Evolutionary conservation across 2,113 vertebrate genomes (phyloP), one percentile per base, ranked within the genome.

Genomic region (Onychorhynchus coronatus): DNA sequence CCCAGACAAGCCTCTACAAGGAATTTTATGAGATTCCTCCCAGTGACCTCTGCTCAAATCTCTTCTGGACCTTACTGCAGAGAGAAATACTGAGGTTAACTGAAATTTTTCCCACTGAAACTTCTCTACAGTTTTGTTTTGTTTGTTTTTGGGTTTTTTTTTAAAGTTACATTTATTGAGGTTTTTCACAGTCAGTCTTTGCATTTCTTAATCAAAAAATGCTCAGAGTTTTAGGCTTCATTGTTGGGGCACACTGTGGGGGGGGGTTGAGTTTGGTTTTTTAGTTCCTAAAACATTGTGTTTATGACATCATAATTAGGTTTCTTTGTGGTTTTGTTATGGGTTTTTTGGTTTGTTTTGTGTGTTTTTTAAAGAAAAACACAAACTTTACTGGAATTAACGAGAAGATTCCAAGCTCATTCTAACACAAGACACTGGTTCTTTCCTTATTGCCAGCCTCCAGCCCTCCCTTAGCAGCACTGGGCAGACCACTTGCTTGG

Each of bases 241-340:
- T 4, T 30, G 52, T 17, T 6, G 11, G 24, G 39, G 12, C 1
- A 5, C 27, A 88, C 8, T 25, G 62, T 8, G 39, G 6, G 5
- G 7, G 11, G 3, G n/a, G 20, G 6, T 15, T 74, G 30, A 24
- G 17, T 15, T 10, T 22, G 2, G 0, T 12, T 17, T 39, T 46
- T 71, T 41, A 31, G 14, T 35, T 68, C 41, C 20, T 61, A 61
- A 62, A 82, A 47, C 62, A 19, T 35, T 25, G 35, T 31, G 9
- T 62, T 83, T 83, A 70, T 44, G n/a, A 23, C 85, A 74, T 7
- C 28, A 46, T 49, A 73, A 53, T 73, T 49, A 76, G 23, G 18
- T 82, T 71, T 31, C 3, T 33, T 88, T 49, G 30, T 53, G n/a
- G 21, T 24, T 56, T 52, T 67, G 6, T 59, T 85, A 28, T 13